Percentiles rank a stretch among this genome's conserved stretches.
Conservation (phyloP, 1,140 invertebrate genomes). For the Schmidtea mediterranea region DNA sequence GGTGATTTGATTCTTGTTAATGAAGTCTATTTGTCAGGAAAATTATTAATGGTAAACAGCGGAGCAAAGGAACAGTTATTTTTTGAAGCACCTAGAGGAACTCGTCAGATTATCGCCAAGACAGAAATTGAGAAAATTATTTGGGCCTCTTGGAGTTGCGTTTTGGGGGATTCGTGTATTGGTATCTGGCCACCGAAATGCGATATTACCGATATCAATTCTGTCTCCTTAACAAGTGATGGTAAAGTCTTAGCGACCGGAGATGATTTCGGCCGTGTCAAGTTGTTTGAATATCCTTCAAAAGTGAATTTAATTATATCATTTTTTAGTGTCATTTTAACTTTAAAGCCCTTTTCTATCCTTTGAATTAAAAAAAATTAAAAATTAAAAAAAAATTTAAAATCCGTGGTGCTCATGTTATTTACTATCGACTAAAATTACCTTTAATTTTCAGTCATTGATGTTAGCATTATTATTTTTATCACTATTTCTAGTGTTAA, state of each 20-base stretch:
- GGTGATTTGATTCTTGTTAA: not conserved
- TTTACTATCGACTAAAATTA: too few species aligned
- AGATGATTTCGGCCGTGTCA: constrained; percentile 27
- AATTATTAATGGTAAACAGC: constrained; percentile 24
- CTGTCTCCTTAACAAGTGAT: constrained; percentile 16
- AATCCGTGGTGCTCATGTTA: too few species aligned
- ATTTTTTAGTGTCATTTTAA: constrained; percentile 5
- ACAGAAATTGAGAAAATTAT: constrained; percentile 21
- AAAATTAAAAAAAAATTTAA: too few species aligned
- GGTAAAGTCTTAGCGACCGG: constrained; percentile 19
- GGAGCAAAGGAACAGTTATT: constrained; percentile 27
- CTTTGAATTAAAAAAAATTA: too few species aligned
- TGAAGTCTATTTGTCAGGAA: constrained; percentile 13
- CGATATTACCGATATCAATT: constrained; percentile 27
- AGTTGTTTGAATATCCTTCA: constrained; percentile 24
- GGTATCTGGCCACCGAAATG: constrained; percentile 26
- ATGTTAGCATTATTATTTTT: too few species aligned
- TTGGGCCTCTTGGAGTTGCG: constrained; percentile 23
- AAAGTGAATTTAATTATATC: constrained; percentile 13
- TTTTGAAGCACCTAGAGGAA: constrained; percentile 25
- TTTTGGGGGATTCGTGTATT: constrained; percentile 20
- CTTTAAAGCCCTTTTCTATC: not conserved
- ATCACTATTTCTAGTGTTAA: not conserved
- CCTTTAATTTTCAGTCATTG: too few species aligned
- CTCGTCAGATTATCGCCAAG: constrained; percentile 16